Base-by-base conservation (phyloP, 2,113 vertebrate genomes). In the Xenotilapia leptura region DNA sequence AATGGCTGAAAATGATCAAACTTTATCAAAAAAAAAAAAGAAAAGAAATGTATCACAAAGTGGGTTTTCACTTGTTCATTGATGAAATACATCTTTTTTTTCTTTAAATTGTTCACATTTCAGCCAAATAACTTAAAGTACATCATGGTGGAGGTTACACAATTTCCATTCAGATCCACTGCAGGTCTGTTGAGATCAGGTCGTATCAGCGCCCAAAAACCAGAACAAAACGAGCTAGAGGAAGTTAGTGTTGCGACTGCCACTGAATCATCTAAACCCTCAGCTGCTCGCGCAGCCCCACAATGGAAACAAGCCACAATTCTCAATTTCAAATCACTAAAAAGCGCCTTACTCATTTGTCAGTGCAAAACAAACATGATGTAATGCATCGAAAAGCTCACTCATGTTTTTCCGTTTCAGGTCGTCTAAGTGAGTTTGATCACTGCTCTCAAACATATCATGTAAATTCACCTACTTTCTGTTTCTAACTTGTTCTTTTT, bases 11-110 rank as follows among this genome's bases (percentile, higher is more conserved):
- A 75, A 19, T 28, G 42, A 75, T 26, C 17, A 47, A 45, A 45
- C 40, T 73, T 73, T 0, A 62, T n/a, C 9, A 36, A 4, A 17
- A 2, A 0, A 21, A 7, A 0, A 3, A 6, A 14, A 9, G 0
- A 4, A 15, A 26, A 4, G 3, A 73, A 17, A 5, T 1, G 14
- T 45, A 75, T 47, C 14, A 38, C 17, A 65, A 38, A 65, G 60
- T n/a, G 33, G 3, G 10, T 65, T 65, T 36, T 65, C 31, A 65
- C 17, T 65, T 38, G 19, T 7, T 65, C 17, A 75, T 49, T 75
- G 4, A 31, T 77, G 23, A 77, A 77, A n/a, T 47, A 2, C 70
- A 9, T 42, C 1, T 13, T 15, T 42, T 70, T 6, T 40, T 13
- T 42, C 19, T n/a, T 38, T 38, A 36, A 21, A 75, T 28, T 75